Conservation (phyloP, 2,113 vertebrate genomes). For the Chauna torquata region DNA sequence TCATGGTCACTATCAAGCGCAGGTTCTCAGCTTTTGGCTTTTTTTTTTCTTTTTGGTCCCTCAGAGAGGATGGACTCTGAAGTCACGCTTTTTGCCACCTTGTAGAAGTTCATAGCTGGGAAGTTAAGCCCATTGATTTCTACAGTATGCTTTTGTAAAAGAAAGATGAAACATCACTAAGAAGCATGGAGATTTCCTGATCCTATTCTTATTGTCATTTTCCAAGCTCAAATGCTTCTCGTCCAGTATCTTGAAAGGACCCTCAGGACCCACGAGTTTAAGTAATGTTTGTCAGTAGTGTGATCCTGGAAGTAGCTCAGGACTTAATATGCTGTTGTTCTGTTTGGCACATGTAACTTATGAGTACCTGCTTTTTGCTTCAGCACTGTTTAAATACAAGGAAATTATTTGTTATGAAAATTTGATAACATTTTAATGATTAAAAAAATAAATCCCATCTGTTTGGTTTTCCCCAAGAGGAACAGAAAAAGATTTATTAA, state of each 20-base stretch:
- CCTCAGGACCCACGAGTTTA: neutral
- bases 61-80: neutral
- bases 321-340: neutral
- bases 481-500: conserved; percentile 3
- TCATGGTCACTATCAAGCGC: neutral
- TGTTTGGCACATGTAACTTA: neutral
- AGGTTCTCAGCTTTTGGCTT: neutral
- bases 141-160: neutral
- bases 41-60: neutral
- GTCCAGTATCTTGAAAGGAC: neutral
- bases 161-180: neutral
- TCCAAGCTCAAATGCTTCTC: neutral
- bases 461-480: conserved; percentile 7
- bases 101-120: rapidly evolving
- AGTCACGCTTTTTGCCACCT: neutral
- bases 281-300: neutral
- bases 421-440: neutral
- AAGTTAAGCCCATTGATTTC: neutral
- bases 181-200: neutral
- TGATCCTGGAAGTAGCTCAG: neutral
- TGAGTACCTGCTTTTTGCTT: neutral
- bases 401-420: conserved; percentile 19
- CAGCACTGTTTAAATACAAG: neutral
- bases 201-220: neutral
- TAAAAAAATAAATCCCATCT: conserved; percentile 46